Percentiles rank a stretch among this genome's conserved stretches.
Evolutionary conservation across 2,797 vertebrate species (phyloP).

Genomic region (Pygocentrus nattereri): DNA sequence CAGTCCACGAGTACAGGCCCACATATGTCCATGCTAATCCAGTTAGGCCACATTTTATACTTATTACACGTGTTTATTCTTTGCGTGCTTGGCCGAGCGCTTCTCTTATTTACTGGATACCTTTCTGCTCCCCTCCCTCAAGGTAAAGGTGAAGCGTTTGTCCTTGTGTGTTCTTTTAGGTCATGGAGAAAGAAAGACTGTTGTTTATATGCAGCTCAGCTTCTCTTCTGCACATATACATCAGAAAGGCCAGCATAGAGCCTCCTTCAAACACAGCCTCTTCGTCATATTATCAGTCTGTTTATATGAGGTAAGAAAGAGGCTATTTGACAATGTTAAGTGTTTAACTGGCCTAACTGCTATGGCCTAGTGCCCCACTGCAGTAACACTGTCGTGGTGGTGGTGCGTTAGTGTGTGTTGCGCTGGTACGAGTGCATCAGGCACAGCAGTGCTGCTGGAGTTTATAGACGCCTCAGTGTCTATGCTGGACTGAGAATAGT

Average conservation of each 20-base stretch:
- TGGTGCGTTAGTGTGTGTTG: too few species aligned
- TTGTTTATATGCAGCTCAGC: not conserved
- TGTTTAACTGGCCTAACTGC: too few species aligned
- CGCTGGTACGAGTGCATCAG: too few species aligned
- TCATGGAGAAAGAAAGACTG: not conserved
- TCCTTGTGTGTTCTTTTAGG: not conserved
- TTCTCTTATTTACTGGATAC: not conserved
- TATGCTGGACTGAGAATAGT: too few species aligned
- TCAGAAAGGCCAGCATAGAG: not conserved
- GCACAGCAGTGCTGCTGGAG: too few species aligned
- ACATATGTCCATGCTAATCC: not conserved
- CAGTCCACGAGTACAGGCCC: not conserved
- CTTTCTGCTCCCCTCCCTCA: not conserved
- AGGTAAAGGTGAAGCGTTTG: not conserved
- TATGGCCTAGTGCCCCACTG: too few species aligned
- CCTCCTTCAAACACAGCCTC: too few species aligned
- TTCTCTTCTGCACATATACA: not conserved
- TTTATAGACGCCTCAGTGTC: too few species aligned
- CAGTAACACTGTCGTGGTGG: too few species aligned
- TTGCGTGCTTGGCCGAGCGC: not conserved
- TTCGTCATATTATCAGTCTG: not conserved
- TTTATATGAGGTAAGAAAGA: not conserved
- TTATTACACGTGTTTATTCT: not conserved
- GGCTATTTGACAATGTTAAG: too few species aligned
- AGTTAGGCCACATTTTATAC: constrained; percentile 20